These are phyloP conservation scores for Mormoops blainvillei DNA, from an alignment of 2,113 vertebrate species.

Conservation along the genomic window DNA sequence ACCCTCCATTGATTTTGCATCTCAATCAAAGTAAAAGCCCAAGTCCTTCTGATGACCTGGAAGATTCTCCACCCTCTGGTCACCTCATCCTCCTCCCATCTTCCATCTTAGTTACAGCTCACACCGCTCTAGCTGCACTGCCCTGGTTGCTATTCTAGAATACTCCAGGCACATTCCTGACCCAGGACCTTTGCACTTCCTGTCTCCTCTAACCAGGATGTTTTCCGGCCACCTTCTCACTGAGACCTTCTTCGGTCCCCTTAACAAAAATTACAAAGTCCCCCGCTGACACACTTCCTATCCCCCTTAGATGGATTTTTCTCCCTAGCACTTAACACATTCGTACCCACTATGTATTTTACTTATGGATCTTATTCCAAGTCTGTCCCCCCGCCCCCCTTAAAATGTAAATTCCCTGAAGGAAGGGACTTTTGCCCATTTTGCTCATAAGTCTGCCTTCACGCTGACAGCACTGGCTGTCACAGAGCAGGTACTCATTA, in stretches of 20 bases:
- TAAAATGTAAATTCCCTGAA: neutral
- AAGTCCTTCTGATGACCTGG: neutral
- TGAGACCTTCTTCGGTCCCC: neutral
- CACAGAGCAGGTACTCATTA: neutral
- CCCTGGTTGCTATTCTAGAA: neutral
- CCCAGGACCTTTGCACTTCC: neutral
- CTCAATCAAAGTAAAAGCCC: conserved; percentile 34
- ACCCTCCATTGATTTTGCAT: conserved; percentile 58
- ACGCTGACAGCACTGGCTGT: neutral
- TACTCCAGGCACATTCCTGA: neutral
- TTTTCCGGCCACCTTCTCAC: no score
- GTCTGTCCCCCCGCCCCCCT: neutral
- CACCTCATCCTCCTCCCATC: neutral
- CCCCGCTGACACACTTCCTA: neutral
- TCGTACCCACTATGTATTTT: neutral
- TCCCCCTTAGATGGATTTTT: neutral
- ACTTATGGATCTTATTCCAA: neutral
- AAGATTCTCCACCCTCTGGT: neutral
- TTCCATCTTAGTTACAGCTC: neutral
- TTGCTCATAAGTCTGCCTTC: neutral
- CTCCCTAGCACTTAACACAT: neutral
- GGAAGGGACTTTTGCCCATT: neutral
- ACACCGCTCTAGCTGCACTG: neutral
- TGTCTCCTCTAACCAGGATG: neutral
- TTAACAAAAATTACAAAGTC: neutral